Evolutionary conservation across 2,888 invertebrate species (phyloP), one percentile per base, ranked within the genome.

Genomic region (Dryobotodes eremita): DNA sequence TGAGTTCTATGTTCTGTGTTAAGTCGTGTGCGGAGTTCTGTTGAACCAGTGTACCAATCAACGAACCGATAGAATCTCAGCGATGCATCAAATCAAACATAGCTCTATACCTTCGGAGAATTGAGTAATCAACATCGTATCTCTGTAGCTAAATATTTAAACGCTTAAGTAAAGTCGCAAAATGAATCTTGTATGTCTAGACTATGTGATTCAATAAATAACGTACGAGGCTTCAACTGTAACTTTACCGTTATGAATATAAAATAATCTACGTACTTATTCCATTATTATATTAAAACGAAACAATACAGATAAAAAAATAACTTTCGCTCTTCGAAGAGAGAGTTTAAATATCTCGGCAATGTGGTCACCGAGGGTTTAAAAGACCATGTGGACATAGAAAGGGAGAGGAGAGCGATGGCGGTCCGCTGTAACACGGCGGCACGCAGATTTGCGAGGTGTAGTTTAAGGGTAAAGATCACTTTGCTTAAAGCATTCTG

Each of bases 91-190:
- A 17, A 53, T 4, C 20, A 23, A 26, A 31, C 83, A 15, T 11
- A 6, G 13, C 23, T 23, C 11, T 11, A 31, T 31, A 46, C 48
- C 17, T 11, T n/a, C 13, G 17, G 42, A 48, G 65, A 53, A 23
- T 75, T 15, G n/a, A 53, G 59, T 83, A 26, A 76, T 76, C 53
- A 55, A 36, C 46, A 36, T 26, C 13, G 10, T 53, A 55, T 36
- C 23, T 20, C n/a, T 23, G 17, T 23, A 5, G 10, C 36, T 55
- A 36, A 79, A 66, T 48, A 61, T 42, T 62, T 57, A 48, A 68
- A 62, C 23, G 8, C 17, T 46, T 8, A 31, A 66, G 65, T 61
- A 6, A 42, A 50, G n/a, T 5, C 10, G 36, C 26, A 0, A n/a
- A 15, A 7, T 36, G 15, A 5, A 53, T 50, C 0, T 36, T 53